These are phyloP conservation scores for Endotricha flammealis DNA, from an alignment of 2,888 invertebrate genomes.

Conservation along the genomic window DNA sequence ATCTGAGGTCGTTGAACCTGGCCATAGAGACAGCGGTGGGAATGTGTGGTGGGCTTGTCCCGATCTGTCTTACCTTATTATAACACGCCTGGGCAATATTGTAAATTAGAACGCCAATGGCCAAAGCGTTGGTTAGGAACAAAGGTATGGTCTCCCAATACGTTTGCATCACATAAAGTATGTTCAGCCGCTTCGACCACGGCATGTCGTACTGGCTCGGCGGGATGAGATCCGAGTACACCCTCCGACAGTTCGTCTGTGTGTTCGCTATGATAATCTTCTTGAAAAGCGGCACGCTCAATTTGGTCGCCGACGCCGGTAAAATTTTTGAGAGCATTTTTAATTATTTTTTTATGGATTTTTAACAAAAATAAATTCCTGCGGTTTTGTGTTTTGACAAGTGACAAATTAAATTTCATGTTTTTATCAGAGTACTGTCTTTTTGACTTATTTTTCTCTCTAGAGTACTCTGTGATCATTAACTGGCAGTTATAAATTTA, in stretches of 20 bases:
- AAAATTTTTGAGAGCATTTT: conserved; percentile 3
- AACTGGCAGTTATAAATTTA: too few species aligned
- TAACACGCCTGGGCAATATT: neutral
- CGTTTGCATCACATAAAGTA: neutral
- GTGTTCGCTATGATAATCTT: neutral
- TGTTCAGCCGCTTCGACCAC: neutral
- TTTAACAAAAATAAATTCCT: too few species aligned
- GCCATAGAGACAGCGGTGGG: too few species aligned
- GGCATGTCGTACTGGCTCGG: conserved; percentile 1
- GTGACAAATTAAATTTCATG: too few species aligned
- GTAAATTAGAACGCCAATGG: neutral
- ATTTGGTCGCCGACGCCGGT: neutral
- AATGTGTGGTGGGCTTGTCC: too few species aligned
- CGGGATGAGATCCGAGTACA: neutral
- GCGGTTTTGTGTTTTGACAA: too few species aligned
- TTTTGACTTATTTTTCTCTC: too few species aligned
- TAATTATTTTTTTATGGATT: too few species aligned
- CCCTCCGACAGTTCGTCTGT: neutral
- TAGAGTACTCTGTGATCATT: too few species aligned
- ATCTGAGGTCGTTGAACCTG: too few species aligned
- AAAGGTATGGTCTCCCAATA: conserved; percentile 3
- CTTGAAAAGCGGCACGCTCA: neutral
- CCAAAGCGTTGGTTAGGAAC: neutral
- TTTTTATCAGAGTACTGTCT: too few species aligned
- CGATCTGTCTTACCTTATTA: conserved; percentile 4